Conservation (phyloP, 2,888 invertebrate genomes). For the Athrips mouffetella region DNA sequence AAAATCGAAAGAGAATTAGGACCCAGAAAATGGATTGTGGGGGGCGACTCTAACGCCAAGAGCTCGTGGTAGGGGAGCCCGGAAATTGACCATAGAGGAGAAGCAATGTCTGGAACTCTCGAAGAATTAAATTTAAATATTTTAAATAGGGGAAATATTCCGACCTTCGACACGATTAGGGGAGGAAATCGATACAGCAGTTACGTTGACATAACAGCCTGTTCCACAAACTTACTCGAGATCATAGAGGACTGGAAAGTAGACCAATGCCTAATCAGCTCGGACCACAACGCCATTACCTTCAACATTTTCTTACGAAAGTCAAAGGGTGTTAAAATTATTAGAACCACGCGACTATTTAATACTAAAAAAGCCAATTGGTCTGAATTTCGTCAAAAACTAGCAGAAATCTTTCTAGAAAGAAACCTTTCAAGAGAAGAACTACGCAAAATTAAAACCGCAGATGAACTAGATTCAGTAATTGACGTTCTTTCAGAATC, state of each 20-base stretch:
- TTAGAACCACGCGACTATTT: slow-evolving; percentile 12
- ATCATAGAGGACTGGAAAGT: not conserved
- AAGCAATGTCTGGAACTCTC: not conserved
- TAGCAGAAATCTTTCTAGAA: not conserved
- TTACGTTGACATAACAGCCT: not conserved
- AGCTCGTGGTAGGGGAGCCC: too few species aligned
- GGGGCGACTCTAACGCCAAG: too few species aligned
- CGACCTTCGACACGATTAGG: too few species aligned
- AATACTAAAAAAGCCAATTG: slow-evolving; percentile 18
- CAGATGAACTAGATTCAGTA: not conserved
- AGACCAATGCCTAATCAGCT: not conserved
- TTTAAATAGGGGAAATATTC: not conserved
- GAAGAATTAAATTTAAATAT: not conserved
- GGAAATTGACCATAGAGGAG: not conserved
- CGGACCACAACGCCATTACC: not conserved
- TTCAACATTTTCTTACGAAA: not conserved
- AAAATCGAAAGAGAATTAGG: too few species aligned
- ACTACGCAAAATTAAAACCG: not conserved
- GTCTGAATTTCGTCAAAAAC: slow-evolving; percentile 5
- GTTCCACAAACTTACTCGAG: not conserved
- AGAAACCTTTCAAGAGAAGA: not conserved
- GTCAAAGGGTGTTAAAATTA: not conserved
- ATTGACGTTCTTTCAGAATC: slow-evolving; percentile 2
- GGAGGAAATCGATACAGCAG: not conserved
- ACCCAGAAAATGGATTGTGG: too few species aligned